A percentile compares a stretch with the other conserved stretches of the same genome.
phyloP scores from a whole-genome alignment of 2,113 vertebrate genomes.

The Globicephala melas region DNA sequence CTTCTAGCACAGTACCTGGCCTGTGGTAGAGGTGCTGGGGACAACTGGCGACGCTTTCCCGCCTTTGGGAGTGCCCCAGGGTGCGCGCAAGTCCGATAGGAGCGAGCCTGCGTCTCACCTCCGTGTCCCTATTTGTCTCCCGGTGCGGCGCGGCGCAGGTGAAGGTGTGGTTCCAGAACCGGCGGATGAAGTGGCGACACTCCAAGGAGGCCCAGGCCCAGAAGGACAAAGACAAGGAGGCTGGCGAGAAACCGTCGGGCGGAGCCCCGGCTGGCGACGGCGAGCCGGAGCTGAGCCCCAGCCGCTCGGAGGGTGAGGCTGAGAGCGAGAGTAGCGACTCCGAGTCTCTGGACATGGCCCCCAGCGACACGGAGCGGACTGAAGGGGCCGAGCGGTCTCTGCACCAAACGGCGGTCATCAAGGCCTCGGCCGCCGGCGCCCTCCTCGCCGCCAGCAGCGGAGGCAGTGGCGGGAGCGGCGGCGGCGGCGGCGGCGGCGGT shows the following conservation, averaged over 20 bases:
- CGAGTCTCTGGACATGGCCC: slow-evolving; percentile 89
- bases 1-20: not conserved
- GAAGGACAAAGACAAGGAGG: slow-evolving; percentile 95
- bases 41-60: rapidly evolving
- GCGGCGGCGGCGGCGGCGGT: not conserved
- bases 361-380: slow-evolving; percentile 88
- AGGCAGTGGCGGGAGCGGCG: not conserved
- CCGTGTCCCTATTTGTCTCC: not conserved
- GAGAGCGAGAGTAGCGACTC: slow-evolving; percentile 94
- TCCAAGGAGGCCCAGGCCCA: slow-evolving; percentile 98
- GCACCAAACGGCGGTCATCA: slow-evolving; percentile 85
- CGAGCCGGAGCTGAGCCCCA: slow-evolving; percentile 84
- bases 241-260: slow-evolving; percentile 80
- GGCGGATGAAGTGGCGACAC: slow-evolving; percentile 98
- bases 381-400: slow-evolving; percentile 84
- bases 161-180: slow-evolving; percentile 99
- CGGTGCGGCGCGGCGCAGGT: slow-evolving; percentile 81
- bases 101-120: not conserved
- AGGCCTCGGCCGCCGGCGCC: slow-evolving; percentile 73
- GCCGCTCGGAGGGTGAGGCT: slow-evolving; percentile 91
- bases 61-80: no score
- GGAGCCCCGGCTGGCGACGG: slow-evolving; percentile 25
- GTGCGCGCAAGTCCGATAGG: rapidly evolving
- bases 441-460: not conserved
- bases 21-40: rapidly evolving